Evolutionary conservation across 37 sponge, comb jelly and placozoan genomes (phyloP).

Genomic region (Cladorhizidae sp.): DNA sequence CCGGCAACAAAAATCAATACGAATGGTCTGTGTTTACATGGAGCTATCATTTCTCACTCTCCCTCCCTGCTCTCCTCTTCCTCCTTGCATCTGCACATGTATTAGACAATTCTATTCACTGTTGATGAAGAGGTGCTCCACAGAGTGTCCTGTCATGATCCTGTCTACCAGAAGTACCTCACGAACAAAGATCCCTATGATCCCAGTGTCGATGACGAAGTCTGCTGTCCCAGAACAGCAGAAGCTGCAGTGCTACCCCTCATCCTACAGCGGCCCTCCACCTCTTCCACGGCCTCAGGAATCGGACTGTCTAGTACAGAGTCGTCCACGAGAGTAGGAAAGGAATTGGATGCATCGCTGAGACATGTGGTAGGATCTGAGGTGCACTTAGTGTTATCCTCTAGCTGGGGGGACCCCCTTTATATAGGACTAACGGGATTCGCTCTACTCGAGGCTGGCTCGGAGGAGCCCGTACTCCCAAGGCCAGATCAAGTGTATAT

Average conservation of each 20-base stretch:
- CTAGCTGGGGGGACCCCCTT: conserved; percentile 85
- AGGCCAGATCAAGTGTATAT: neutral
- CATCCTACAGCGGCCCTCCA: conserved; percentile 29
- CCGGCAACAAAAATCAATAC: no score
- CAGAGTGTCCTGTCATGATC: conserved; percentile 76
- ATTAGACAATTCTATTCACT: conserved; percentile 95
- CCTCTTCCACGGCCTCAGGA: neutral
- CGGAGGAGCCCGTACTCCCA: neutral
- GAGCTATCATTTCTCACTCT: neutral
- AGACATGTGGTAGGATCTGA: neutral
- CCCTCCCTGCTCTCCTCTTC: neutral
- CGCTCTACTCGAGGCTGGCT: conserved; percentile 50
- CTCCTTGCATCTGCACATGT: neutral
- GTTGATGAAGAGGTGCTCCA: conserved; percentile 84
- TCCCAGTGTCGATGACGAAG: neutral
- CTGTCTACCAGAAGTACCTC: conserved; percentile 55
- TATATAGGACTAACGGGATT: conserved; percentile 88
- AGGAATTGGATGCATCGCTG: neutral
- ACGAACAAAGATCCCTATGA: conserved; percentile 2
- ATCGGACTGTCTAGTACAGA: neutral
- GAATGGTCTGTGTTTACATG: no score
- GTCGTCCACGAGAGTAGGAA: neutral
- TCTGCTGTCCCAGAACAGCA: conserved; percentile 40
- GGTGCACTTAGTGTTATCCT: conserved; percentile 20
- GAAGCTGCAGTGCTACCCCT: neutral